These are phyloP conservation scores for Netelia fuscicornis DNA, from an alignment of 2,888 invertebrate species.

Conservation along the genomic window DNA sequence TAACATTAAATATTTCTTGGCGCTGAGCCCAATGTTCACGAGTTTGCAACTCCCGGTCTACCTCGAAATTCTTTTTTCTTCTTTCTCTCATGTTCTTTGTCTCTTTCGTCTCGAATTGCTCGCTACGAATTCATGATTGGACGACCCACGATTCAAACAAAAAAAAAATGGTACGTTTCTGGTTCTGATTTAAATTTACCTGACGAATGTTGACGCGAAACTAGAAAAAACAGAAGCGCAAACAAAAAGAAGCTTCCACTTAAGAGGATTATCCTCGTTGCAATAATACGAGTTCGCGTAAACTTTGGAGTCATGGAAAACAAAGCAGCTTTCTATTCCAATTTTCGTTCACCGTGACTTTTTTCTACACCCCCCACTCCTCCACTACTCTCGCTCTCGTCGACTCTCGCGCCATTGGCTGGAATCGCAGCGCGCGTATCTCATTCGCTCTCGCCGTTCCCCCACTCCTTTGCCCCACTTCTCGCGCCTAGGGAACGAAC, in stretches of 20 bases:
- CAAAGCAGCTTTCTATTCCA: background rate
- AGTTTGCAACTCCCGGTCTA: slow-evolving; percentile 12
- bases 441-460: background rate
- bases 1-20: slow-evolving; percentile 37
- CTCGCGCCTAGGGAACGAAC: background rate
- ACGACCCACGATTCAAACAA: slow-evolving; percentile 1
- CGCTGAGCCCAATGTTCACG: slow-evolving; percentile 15
- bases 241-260: background rate
- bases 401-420: background rate
- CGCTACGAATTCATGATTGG: slow-evolving; percentile 39
- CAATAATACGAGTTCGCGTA: background rate
- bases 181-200: background rate
- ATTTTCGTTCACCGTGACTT: background rate
- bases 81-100: background rate
- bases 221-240: background rate
- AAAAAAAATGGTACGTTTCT: background rate
- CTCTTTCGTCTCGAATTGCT: slow-evolving; percentile 11
- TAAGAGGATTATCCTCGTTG: background rate
- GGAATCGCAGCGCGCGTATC: background rate
- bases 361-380: background rate
- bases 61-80: slow-evolving; percentile 23
- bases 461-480: background rate
- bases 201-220: background rate
- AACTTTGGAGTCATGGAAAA: background rate
- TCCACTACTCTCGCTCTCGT: background rate